Base-by-base conservation (phyloP, 2,113 vertebrate species). In the Microtus richardsoni region DNA sequence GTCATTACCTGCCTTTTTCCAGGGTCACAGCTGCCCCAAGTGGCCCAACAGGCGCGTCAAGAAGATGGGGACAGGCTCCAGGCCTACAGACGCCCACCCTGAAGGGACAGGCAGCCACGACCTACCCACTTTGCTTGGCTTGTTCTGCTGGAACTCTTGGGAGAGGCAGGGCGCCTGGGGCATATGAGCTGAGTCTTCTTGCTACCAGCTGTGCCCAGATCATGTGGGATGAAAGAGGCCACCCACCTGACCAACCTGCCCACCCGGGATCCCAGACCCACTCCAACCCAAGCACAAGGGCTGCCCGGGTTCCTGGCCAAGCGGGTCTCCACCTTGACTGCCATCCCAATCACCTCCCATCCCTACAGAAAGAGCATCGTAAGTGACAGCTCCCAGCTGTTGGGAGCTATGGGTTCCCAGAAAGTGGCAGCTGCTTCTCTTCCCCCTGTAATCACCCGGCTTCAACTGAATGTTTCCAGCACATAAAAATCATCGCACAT, bases 331-430 rank as follows among this genome's bases (percentile, higher is more conserved):
- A 85, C 85, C 7, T 4, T 93, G 73, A 36, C 86, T 66, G 93
- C 95, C 62, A 96, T 96, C 64, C 80, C 7, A 9, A 17, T 39
- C 58, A 22, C 36, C 13, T 9, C 94, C 97, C 74, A 47, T 30
- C 85, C 79, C 74, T 64, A 88, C 71, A 91, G 49, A 0, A 97
- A 84, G 16, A 0, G 97, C 41, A 5, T 97, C 71, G 92, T 97
- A 98, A 98, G 97, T 98, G 98, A 98, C 98, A 98, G 98, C 97
- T 98, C 98, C 98, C 98, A 99, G 99, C 98, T 99, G 98, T 98
- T 98, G 97, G 97, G 98, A 98, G 98, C 98, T 98, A 98, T 71
- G 96, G 98, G 95, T 97, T 98, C 97, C 97, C 98, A 98, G 98
- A 97, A 98, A 98, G 98, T 97, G 98, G 98, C 98, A 98, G 98